These are phyloP conservation scores for Eutolmus rufibarbis DNA, from an alignment of 2,888 invertebrate genomes.

Conservation along the genomic window DNA sequence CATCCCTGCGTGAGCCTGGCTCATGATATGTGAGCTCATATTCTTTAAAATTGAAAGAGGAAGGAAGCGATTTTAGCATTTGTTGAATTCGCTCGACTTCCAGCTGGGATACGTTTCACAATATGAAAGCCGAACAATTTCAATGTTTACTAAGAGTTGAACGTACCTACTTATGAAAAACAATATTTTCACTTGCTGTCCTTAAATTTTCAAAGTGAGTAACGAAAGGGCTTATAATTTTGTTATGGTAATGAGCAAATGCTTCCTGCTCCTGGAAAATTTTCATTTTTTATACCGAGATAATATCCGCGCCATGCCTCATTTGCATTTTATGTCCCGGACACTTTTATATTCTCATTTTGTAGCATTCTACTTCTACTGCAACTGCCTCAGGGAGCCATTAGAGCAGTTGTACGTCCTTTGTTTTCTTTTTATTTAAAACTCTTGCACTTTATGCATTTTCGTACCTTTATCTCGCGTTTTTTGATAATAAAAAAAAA, in stretches of 20 bases:
- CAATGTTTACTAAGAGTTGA: not conserved
- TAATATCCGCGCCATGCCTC: slow-evolving; percentile 20
- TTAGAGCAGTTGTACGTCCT: slow-evolving; percentile 7
- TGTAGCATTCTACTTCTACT: not conserved
- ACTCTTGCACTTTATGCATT: not conserved
- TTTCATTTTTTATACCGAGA: slow-evolving; percentile 20
- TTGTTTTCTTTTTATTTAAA: slow-evolving; percentile 16
- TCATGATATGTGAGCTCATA: not conserved
- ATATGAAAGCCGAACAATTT: not conserved
- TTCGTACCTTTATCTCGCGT: not conserved
- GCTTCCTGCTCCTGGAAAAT: not conserved
- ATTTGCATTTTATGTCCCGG: slow-evolving; percentile 11
- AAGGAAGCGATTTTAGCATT: not conserved
- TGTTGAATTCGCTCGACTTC: not conserved
- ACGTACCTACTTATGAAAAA: too few relatives aligned
- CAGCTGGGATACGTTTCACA: not conserved
- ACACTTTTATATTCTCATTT: slow-evolving; percentile 29
- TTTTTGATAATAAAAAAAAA: not conserved
- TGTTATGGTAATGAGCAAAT: slow-evolving; percentile 21
- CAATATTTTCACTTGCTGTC: not conserved
- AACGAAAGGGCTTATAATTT: slow-evolving; percentile 14
- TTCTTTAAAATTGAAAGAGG: not conserved
- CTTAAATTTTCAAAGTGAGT: not conserved
- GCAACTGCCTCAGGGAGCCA: slow-evolving; percentile 18
- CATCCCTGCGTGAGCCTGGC: not conserved